Evolutionary conservation across 2,113 vertebrate genomes (phyloP).

Genomic region (Eublepharis macularius): DNA sequence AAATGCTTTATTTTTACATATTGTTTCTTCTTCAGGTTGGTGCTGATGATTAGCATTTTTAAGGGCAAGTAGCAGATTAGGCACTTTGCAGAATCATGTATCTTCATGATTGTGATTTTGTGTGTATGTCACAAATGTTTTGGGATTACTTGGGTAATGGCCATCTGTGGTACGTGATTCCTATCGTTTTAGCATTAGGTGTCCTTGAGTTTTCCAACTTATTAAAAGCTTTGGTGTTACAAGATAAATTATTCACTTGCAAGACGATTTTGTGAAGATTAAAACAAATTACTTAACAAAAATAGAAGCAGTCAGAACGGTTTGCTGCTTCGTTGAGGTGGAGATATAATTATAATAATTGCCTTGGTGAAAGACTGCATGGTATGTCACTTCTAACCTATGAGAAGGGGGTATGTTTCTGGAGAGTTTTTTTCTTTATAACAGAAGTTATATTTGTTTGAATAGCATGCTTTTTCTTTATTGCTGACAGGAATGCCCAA

Average conservation of each 20-base stretch:
- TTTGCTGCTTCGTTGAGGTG: not conserved
- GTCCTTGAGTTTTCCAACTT: not conserved
- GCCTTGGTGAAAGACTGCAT: not conserved
- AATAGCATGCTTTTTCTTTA: constrained; percentile 5
- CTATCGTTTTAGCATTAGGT: not conserved
- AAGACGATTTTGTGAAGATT: not conserved
- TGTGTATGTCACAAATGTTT: not conserved
- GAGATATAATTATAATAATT: not conserved
- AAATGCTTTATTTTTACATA: too few species aligned
- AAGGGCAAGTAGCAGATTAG: not conserved
- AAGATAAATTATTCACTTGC: not conserved
- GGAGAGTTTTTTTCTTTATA: not conserved
- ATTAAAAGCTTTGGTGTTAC: not conserved
- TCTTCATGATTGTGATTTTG: not conserved
- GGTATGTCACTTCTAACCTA: not conserved
- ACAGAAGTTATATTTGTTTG: not conserved
- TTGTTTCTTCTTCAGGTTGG: not conserved
- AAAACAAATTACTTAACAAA: not conserved
- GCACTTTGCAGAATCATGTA: not conserved
- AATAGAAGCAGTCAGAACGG: not conserved
- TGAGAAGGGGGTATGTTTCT: not conserved
- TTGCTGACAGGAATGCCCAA: constrained; percentile 96
- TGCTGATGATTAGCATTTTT: not conserved
- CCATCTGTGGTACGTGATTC: not conserved
- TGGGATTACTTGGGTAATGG: not conserved